phyloP scores from a whole-genome alignment of 2,797 vertebrate genomes.

The Chanos chanos region DNA sequence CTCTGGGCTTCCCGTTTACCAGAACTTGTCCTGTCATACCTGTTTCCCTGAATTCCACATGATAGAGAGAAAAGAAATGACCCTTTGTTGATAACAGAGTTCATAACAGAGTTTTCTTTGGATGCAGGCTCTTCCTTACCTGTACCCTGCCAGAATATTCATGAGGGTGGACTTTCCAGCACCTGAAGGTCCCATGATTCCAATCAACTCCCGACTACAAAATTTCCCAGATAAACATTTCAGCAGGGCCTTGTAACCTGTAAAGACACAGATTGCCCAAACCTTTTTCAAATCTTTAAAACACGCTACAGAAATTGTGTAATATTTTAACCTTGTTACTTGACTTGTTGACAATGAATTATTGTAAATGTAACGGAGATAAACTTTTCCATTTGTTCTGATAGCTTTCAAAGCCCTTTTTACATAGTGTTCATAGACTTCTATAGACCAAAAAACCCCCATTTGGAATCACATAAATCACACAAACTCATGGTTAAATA shows the following conservation, averaged over 20 bases:
- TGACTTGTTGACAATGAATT: too few species aligned
- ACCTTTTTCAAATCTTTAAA: too few species aligned
- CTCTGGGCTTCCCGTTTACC: slow-evolving; percentile 83
- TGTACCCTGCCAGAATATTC: slow-evolving; percentile 95
- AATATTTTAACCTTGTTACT: too few species aligned
- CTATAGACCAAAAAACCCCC: too few species aligned
- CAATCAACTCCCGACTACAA: slow-evolving; percentile 86
- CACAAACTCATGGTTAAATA: too few species aligned
- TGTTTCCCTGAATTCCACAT: slow-evolving; percentile 70
- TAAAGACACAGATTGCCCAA: not conserved
- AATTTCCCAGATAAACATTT: slow-evolving; percentile 90
- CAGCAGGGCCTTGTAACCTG: slow-evolving; percentile 90
- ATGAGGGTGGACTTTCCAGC: slow-evolving; percentile 92
- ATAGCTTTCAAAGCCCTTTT: too few species aligned
- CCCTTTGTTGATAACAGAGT: not conserved
- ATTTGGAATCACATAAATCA: too few species aligned
- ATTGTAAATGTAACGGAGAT: too few species aligned
- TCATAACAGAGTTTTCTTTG: too few species aligned
- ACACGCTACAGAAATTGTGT: too few species aligned
- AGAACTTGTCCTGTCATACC: slow-evolving; percentile 93
- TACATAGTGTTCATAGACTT: too few species aligned
- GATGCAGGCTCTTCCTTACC: slow-evolving; percentile 78
- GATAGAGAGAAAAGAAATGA: not conserved
- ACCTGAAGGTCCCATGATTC: slow-evolving; percentile 93
- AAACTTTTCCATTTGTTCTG: too few species aligned